Evolutionary conservation across 2,888 invertebrate species (phyloP), one percentile per base, ranked within the genome.

Genomic region (Phania funesta): DNA sequence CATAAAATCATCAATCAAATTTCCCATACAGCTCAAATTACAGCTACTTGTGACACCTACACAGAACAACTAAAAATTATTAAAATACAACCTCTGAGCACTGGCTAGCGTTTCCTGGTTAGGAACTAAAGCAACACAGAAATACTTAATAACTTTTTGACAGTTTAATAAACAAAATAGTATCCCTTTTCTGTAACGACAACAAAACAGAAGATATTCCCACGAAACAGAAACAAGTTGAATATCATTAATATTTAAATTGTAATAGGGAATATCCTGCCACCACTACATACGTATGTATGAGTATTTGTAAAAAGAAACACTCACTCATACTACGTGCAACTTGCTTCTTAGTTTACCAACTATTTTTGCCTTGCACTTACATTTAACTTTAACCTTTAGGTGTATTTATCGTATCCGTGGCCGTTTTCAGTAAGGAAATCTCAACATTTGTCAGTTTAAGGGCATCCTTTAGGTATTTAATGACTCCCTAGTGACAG

Each of bases 401-500:
- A 44, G 3, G 16, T 5, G n/a, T n/a, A 50, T 44, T 13, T 20
- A 16, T 16, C 41, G 18, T 18, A 44, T 16, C 8, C 38, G 6
- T 54, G 62, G 24, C 52, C 26, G 20, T 26, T 44, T 56, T 24
- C n/a, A n/a, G 1, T 41, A 5, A 20, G 32, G 11, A 35, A 16
- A 13, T 46, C 18, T 26, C 8, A 22, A 32, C 2, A 24, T 46
- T 46, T 46, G 3, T 26, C 0, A 16, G 8, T 44, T 38, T 24
- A 24, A 32, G 18, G 32, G 32, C 32, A 64, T 67, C 54, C 68
- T 82, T 78, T 52, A 62, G 70, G 48, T 44, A 44, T 54, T 78
- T 82, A 82, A 82, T 75, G 78, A 75, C 58, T 82, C 82, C 82
- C 82, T 29, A 78, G 82, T 82, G 82, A 78, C 78, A 78, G 78